These are phyloP conservation scores for Neomonachus schauinslandi DNA, from an alignment of 2,113 vertebrate genomes.

Conservation along the genomic window DNA sequence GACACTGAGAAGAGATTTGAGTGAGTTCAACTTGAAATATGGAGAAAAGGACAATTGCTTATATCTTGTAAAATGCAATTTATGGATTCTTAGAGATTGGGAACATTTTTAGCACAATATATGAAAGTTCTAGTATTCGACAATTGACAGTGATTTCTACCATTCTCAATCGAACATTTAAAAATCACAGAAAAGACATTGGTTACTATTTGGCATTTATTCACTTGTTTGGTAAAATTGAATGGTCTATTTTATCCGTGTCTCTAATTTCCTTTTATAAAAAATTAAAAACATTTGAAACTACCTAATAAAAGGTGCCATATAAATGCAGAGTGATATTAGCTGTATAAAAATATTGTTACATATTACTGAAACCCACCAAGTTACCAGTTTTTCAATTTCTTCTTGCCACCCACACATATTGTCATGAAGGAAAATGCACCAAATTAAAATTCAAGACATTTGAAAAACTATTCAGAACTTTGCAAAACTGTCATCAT, in stretches of 20 bases:
- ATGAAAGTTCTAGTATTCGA: neutral
- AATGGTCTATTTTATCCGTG: neutral
- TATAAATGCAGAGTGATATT: neutral
- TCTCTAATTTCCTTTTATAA: neutral
- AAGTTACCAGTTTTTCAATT: conserved; percentile 35
- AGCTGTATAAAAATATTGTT: neutral
- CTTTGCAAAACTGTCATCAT: conserved; percentile 67
- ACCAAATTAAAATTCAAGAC: conserved; percentile 70
- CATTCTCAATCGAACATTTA: neutral
- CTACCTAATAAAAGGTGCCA: neutral
- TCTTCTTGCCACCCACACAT: neutral
- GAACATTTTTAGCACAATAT: neutral
- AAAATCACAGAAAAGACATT: neutral
- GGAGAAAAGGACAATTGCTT: neutral
- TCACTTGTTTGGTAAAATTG: neutral
- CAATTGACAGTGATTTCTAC: neutral
- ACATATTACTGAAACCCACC: neutral
- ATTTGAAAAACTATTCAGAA: conserved; percentile 59
- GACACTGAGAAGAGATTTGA: neutral
- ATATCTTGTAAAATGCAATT: neutral
- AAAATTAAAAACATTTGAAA: conserved; percentile 20
- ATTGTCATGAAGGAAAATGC: neutral
- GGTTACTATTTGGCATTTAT: conserved; percentile 1
- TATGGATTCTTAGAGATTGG: neutral
- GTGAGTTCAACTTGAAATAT: neutral